These are phyloP conservation scores for Caenorhabditis imperialis DNA, from an alignment of 2,888 invertebrate genomes.

Conservation along the genomic window DNA sequence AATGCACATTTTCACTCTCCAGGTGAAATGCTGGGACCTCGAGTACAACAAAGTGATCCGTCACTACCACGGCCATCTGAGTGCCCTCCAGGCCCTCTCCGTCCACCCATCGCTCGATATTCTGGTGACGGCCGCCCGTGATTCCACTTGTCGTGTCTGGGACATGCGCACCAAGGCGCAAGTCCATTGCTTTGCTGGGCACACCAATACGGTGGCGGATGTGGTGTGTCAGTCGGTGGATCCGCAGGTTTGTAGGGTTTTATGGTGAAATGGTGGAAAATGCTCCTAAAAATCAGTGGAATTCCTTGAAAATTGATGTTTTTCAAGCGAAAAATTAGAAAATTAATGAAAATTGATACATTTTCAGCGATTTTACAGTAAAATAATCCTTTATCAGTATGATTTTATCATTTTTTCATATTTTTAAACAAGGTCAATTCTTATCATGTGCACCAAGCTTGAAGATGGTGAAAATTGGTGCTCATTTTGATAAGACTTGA, in stretches of 20 bases:
- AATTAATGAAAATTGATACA: no score
- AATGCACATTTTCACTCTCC: no score
- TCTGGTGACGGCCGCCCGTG: slow-evolving; percentile 92
- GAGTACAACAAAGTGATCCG: slow-evolving; percentile 94
- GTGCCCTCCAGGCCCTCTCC: slow-evolving; percentile 91
- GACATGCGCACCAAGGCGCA: slow-evolving; percentile 99
- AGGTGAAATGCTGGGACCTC: slow-evolving; percentile 98
- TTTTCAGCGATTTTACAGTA: no score
- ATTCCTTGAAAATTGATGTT: no score
- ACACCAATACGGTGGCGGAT: slow-evolving; percentile 96
- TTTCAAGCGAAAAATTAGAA: no score
- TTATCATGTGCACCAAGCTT: no score
- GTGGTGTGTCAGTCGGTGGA: slow-evolving; percentile 93
- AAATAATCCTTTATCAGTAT: no score
- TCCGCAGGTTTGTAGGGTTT: slow-evolving; percentile 84
- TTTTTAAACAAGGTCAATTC: no score
- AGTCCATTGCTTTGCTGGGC: slow-evolving; percentile 94
- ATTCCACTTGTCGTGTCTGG: slow-evolving; percentile 97
- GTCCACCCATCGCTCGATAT: slow-evolving; percentile 96
- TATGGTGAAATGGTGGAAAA: neutral
- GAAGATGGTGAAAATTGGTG: no score
- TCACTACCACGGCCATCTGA: slow-evolving; percentile 98
- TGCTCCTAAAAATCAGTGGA: neutral
- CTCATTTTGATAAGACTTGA: no score
- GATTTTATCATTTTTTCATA: no score